Percentiles rank a stretch among this genome's conserved stretches.
Evolutionary conservation across 2,888 invertebrate species (phyloP).

Genomic region (Nipponacmea schrenckii): DNA sequence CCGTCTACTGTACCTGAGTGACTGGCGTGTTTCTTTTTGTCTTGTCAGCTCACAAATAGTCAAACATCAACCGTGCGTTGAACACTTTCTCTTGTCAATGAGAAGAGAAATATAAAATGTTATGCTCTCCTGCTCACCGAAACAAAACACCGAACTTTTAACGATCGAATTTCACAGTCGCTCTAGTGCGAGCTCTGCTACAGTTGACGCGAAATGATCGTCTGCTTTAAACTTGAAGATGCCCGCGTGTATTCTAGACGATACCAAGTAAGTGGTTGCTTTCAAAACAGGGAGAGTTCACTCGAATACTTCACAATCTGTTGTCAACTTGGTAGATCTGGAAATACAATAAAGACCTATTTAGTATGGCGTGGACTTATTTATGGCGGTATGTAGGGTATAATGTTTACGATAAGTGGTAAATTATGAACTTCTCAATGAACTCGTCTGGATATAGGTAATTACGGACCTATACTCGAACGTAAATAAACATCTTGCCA

Average conservation of each 20-base stretch:
- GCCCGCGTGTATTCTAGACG: constrained; percentile 1
- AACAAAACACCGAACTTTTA: too few relatives aligned
- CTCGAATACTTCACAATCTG: not conserved
- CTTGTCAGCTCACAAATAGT: constrained; percentile 3
- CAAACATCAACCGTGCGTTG: not conserved
- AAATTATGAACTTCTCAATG: not conserved
- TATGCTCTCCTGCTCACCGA: not conserved
- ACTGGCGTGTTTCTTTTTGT: not conserved
- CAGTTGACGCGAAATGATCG: not conserved
- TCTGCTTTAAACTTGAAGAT: constrained; percentile 3
- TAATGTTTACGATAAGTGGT: too few relatives aligned
- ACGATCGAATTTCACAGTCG: not conserved
- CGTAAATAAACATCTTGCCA: not conserved
- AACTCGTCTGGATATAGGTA: not conserved
- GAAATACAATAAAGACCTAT: not conserved
- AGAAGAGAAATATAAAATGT: not conserved
- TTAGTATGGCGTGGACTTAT: not conserved
- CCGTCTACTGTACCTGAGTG: constrained; percentile 2
- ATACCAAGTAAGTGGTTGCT: not conserved
- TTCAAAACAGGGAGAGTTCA: not conserved
- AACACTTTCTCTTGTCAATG: not conserved
- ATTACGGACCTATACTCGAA: not conserved
- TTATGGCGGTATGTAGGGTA: not conserved
- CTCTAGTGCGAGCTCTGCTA: not conserved
- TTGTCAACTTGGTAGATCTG: constrained; percentile 2